These are phyloP conservation scores for Symphodus melops DNA, from an alignment of 2,113 vertebrate species.

Conservation along the genomic window DNA sequence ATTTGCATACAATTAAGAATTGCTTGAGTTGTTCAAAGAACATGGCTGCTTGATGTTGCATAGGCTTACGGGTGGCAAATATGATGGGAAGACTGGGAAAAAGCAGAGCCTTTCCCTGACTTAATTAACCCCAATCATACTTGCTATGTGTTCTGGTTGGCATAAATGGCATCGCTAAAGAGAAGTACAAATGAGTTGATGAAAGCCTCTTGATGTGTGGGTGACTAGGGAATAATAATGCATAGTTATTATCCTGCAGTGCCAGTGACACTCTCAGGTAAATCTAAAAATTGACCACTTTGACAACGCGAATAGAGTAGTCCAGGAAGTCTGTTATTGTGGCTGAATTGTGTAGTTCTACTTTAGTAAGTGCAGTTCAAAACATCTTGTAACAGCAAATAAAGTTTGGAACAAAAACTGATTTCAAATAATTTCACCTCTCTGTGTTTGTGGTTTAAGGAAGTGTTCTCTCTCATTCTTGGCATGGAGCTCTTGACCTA, in stretches of 20 bases:
- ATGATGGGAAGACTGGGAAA: conserved; percentile 16
- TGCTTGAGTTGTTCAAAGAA: conserved; percentile 31
- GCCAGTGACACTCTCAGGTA: conserved; percentile 26
- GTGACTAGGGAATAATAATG: conserved; percentile 5
- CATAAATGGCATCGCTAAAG: conserved; percentile 38
- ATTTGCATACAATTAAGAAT: conserved; percentile 71
- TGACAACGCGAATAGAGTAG: not conserved
- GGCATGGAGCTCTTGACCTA: conserved; percentile 59
- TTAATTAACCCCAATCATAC: conserved; percentile 64
- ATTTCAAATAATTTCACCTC: conserved; percentile 13
- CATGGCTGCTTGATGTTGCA: conserved; percentile 31
- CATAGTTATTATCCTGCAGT: conserved; percentile 20
- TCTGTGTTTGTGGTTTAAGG: conserved; percentile 26
- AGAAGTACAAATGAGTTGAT: conserved; percentile 46
- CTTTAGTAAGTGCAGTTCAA: not conserved
- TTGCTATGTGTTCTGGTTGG: conserved; percentile 39
- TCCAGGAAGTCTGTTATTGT: not conserved
- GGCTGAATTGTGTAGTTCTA: not conserved
- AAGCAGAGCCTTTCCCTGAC: not conserved
- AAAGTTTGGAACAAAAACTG: not conserved
- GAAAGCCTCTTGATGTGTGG: conserved; percentile 18
- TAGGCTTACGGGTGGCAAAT: conserved; percentile 17
- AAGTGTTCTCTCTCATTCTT: conserved; percentile 41
- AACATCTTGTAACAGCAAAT: not conserved
- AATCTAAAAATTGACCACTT: not conserved